These are phyloP conservation scores for Dasysyrphus tricinctus DNA, from an alignment of 2,888 invertebrate genomes.

Conservation along the genomic window DNA sequence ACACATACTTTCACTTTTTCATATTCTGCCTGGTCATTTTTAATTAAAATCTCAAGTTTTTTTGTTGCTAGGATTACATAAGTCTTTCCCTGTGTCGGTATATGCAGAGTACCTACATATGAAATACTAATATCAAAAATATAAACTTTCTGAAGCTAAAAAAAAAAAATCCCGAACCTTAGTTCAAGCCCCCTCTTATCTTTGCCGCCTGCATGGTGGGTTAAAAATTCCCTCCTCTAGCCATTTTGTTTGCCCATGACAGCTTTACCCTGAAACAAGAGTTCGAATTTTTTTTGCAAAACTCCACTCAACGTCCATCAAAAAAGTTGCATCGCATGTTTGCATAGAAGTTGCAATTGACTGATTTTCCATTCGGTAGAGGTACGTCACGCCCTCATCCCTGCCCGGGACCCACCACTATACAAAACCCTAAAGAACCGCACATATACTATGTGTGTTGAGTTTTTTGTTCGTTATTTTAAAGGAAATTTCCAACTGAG, in stretches of 20 bases:
- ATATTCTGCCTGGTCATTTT: conserved; percentile 1
- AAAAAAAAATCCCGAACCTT: neutral
- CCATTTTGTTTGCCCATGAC: conserved; percentile 1
- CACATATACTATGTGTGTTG: neutral
- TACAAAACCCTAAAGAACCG: conserved; percentile 7
- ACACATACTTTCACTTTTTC: neutral
- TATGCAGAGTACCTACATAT: no score
- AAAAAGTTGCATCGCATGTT: conserved; percentile 62
- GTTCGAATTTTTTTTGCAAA: neutral
- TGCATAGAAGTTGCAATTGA: conserved; percentile 66
- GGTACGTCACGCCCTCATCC: neutral
- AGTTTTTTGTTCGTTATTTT: conserved; percentile 32
- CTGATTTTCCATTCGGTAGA: conserved; percentile 43
- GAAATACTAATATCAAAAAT: neutral
- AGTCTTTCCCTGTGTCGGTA: neutral
- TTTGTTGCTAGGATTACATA: neutral
- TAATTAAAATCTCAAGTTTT: conserved; percentile 5
- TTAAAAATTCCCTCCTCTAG: neutral
- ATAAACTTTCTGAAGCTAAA: neutral
- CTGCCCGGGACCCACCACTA: neutral
- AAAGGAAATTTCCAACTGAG: conserved; percentile 47
- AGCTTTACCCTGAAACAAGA: conserved; percentile 7
- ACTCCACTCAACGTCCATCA: conserved; percentile 59
- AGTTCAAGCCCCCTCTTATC: neutral
- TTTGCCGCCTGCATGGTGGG: neutral